Evolutionary conservation across 2,797 vertebrate genomes (phyloP).

Genomic region (Natrix natrix): DNA sequence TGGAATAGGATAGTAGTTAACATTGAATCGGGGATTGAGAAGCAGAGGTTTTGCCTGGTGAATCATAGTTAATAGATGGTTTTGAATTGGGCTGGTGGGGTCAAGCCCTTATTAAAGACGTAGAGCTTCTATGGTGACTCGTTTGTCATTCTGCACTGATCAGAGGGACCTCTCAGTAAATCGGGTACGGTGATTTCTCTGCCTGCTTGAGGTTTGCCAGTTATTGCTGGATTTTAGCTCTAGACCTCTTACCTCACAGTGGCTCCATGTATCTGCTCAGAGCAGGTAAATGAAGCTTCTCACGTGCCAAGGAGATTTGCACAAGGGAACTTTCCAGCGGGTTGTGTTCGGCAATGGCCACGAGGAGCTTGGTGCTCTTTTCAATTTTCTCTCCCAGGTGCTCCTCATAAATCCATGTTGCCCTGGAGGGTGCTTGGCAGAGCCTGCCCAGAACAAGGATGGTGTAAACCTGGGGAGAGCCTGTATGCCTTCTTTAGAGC

Average conservation of each 20-base stretch:
- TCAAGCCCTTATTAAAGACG: neutral
- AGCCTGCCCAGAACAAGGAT: neutral
- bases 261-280: neutral
- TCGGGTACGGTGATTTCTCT: neutral
- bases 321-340: neutral
- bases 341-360: neutral
- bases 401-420: neutral
- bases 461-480: neutral
- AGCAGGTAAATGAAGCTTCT: neutral
- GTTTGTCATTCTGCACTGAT: neutral
- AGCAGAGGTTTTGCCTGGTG: neutral
- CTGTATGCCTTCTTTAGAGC: neutral
- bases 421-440: too few species aligned
- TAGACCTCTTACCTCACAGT: neutral
- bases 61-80: neutral
- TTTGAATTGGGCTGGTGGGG: neutral
- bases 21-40: neutral
- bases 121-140: neutral
- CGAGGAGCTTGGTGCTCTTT: neutral
- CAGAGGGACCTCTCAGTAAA: neutral
- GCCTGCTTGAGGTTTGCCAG: neutral
- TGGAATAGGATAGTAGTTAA: neutral
- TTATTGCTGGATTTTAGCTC: neutral
- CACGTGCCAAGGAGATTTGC: neutral
- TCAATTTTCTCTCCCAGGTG: neutral